Percentiles rank a stretch among this genome's conserved stretches.
These are phyloP conservation scores for Meandrusa payeni DNA, from an alignment of 2,888 invertebrate genomes.

Conservation along the genomic window DNA sequence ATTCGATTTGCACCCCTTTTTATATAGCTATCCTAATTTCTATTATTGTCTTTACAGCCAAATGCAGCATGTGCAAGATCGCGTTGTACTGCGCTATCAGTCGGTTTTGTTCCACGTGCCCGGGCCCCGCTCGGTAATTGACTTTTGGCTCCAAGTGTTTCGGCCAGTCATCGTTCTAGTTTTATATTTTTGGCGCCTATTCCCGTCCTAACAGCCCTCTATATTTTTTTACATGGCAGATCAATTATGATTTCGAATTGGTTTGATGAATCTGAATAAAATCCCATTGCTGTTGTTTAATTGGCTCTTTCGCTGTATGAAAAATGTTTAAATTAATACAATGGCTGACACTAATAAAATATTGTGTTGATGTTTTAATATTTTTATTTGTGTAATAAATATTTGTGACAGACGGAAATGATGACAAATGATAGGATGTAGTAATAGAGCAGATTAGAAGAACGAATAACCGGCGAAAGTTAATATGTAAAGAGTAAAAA, in stretches of 20 bases:
- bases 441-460: too few relatives aligned
- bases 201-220: conserved; percentile 71
- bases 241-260: conserved; percentile 79
- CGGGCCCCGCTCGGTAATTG: conserved; percentile 65
- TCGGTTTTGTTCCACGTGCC: conserved; percentile 59
- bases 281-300: conserved; percentile 77
- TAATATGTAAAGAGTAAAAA: too few relatives aligned
- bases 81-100: conserved; percentile 42
- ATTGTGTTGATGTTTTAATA: conserved; percentile 29
- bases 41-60: too few relatives aligned
- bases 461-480: too few relatives aligned
- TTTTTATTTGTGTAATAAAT: too few relatives aligned
- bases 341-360: conserved; percentile 44
- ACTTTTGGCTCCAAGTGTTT: conserved; percentile 70
- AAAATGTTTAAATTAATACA: conserved; percentile 68
- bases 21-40: too few relatives aligned
- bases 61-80: conserved; percentile 31
- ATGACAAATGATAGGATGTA: too few relatives aligned
- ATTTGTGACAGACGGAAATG: too few relatives aligned
- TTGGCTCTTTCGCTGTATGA: conserved; percentile 72
- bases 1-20: too few relatives aligned
- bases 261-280: conserved; percentile 79
- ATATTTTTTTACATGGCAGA: conserved; percentile 76
- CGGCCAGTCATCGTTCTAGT: conserved; percentile 76
- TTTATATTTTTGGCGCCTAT: conserved; percentile 77